Percentiles rank a stretch among this genome's conserved stretches.
These are phyloP conservation scores for Nycticryphes semicollaris DNA, from an alignment of 2,113 vertebrate species.

Conservation along the genomic window DNA sequence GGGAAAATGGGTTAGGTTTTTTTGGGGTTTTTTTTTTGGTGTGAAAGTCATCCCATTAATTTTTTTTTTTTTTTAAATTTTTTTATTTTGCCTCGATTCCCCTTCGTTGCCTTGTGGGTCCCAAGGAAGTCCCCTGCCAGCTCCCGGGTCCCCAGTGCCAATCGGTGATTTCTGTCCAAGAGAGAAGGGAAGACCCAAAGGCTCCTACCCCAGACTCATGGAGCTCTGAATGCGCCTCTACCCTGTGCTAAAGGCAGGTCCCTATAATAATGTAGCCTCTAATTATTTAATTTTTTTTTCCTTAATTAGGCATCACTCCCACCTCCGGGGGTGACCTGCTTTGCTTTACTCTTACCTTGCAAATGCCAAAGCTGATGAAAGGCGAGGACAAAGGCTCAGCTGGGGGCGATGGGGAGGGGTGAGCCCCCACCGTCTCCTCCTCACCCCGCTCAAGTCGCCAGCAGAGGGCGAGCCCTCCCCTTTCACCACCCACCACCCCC, in stretches of 20 bases:
- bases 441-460: not conserved
- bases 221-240: not conserved
- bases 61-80: too few relatives aligned
- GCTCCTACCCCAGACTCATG: not conserved
- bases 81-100: not conserved
- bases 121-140: not conserved
- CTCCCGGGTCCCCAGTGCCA: not conserved
- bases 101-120: not conserved
- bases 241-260: not conserved
- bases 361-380: not conserved
- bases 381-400: not conserved
- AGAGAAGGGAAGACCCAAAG: not conserved
- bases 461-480: not conserved
- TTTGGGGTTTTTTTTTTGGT: too few relatives aligned
- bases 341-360: not conserved
- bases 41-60: not conserved
- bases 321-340: fast-evolving
- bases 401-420: fast-evolving
- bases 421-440: not conserved
- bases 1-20: not conserved
- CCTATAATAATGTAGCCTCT: not conserved
- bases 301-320: not conserved
- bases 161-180: not conserved
- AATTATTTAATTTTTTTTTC: not conserved
- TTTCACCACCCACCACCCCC: too few relatives aligned